Conservation (phyloP, 2,113 vertebrate genomes). For the Pangasianodon gigas region DNA sequence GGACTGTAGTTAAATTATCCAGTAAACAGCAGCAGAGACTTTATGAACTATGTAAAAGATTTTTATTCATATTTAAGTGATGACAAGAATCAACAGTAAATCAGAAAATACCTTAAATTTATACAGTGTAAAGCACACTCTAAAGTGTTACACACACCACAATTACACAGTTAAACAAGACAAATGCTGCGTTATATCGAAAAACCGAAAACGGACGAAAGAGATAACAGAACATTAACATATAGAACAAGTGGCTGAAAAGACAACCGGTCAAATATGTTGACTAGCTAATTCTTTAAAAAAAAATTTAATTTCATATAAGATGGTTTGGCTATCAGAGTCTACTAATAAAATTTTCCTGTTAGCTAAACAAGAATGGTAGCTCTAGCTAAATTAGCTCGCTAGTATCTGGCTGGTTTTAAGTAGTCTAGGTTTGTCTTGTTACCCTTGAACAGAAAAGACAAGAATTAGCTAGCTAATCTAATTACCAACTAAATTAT, state of each 20-base stretch:
- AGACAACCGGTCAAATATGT: not conserved
- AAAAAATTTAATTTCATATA: not conserved
- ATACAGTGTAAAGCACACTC: not conserved
- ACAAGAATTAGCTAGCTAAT: not conserved
- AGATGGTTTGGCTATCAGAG: not conserved
- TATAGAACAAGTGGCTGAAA: not conserved
- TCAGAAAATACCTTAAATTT: no score
- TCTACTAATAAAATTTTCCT: not conserved
- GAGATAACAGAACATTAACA: not conserved
- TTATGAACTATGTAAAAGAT: not conserved
- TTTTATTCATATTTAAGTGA: not conserved
- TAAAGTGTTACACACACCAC: not conserved
- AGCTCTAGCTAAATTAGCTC: not conserved
- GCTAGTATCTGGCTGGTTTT: not conserved
- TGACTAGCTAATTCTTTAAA: not conserved
- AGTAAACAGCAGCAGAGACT: not conserved
- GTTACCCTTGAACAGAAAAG: not conserved
- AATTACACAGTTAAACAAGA: not conserved
- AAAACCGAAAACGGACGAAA: not conserved
- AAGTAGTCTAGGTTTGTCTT: no score
- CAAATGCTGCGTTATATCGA: not conserved
- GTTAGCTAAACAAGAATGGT: not conserved
- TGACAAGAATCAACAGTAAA: no score
- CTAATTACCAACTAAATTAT: not conserved
- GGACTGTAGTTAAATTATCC: not conserved